These are phyloP conservation scores for Philopedon plagiatum DNA, from an alignment of 2,888 invertebrate species.

Conservation along the genomic window DNA sequence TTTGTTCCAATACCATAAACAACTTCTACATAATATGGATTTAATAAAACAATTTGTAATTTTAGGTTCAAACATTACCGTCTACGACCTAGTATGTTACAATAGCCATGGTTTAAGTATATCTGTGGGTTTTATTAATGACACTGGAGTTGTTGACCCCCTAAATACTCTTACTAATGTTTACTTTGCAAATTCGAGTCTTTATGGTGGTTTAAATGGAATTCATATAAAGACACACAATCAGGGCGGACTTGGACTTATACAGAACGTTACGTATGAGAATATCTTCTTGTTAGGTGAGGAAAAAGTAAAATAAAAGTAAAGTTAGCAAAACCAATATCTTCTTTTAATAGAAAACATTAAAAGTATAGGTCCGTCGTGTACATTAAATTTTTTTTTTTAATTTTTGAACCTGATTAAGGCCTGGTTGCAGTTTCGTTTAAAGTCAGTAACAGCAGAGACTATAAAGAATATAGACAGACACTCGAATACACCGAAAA, in stretches of 20 bases:
- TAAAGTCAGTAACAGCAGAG: too few species aligned
- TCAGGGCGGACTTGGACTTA: conserved; percentile 46
- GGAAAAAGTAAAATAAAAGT: too few species aligned
- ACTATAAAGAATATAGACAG: too few species aligned
- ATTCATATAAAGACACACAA: conserved; percentile 54
- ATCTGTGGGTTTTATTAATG: conserved; percentile 50
- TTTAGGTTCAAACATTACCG: conserved; percentile 45
- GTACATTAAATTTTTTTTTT: too few species aligned
- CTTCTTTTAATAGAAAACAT: background rate
- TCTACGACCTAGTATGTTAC: conserved; percentile 46
- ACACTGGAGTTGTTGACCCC: conserved; percentile 19
- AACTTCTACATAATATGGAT: too few species aligned
- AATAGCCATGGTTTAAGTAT: conserved; percentile 53
- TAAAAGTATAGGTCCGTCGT: background rate
- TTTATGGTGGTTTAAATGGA: conserved; percentile 47
- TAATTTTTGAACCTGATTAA: too few species aligned
- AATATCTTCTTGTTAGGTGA: conserved; percentile 41
- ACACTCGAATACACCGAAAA: too few species aligned
- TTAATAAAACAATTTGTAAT: too few species aligned
- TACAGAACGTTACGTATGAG: conserved; percentile 47
- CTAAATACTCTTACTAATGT: conserved; percentile 49
- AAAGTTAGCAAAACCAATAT: too few species aligned
- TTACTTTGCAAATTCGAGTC: conserved; percentile 32
- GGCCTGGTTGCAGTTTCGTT: too few species aligned
- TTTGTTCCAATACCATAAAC: too few species aligned